Evolutionary conservation across 1,140 invertebrate species (phyloP), one percentile per base, ranked within the genome.

Genomic region (Dendroctonus valens): DNA sequence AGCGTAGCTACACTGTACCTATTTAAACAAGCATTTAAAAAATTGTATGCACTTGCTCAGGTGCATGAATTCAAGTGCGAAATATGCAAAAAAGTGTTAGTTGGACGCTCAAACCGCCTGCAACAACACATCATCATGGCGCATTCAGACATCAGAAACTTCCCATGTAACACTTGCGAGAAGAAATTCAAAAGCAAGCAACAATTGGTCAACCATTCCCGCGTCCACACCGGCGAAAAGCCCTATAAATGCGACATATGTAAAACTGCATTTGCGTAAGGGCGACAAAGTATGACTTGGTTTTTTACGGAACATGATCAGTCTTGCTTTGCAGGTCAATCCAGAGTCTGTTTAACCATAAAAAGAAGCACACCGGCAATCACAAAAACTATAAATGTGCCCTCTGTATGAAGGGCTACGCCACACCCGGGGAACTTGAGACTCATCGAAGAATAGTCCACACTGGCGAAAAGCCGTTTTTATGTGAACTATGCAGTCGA

Each of bases 401-500:
- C 9, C 38, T 15, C 0, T 67, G 65, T 40, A 38, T 37, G 7
- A 26, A 67, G 51, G 41, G 58, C 11, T 67, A 67, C 49, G 46
- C 46, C 12, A 67, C 59, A 55, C 44, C 42, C n/a, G 52, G 58
- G 41, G 59, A 60, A 11, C 51, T 67, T 14, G 44, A 39, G 3
- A 61, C 41, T 40, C 65, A 67, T 57, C 15, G 41, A 51, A 39
- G 59, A 7, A 57, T 61, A 8, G 59, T 61, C 39, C 59, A 60
- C 15, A 60, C 59, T n/a, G 52, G 59, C 3, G 52, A 67, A 41
- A 61, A 60, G 9, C 52, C 50, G 11, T 51, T 67, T 55, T 37
- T 57, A 9, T 67, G 65, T 57, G 58, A 67, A 50, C 53, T 67
- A 41, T 67, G 65, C 51, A 61, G 52, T 49, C 50, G 41, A 14